Conservation (phyloP, 2,113 vertebrate species). For the Salvelinus alpinus region DNA sequence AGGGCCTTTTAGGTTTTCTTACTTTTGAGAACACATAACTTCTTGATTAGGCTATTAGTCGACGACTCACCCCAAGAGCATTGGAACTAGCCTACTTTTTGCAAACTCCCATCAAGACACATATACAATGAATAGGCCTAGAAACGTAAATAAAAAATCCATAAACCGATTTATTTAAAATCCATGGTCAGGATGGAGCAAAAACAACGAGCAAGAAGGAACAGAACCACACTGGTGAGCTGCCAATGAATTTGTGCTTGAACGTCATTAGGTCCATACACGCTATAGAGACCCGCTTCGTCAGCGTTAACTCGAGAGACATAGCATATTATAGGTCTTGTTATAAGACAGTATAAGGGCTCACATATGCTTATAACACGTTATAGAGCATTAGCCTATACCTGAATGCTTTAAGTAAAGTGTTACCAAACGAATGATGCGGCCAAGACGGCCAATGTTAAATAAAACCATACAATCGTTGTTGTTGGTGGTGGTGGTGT, state of each 20-base stretch:
- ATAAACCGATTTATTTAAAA: not conserved
- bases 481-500: not conserved
- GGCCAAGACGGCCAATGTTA: not conserved
- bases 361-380: too few species aligned
- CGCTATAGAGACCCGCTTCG: too few species aligned
- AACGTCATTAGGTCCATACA: not conserved
- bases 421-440: not conserved
- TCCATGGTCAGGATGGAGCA: not conserved
- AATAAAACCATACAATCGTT: not conserved
- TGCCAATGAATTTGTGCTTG: conserved; percentile 13
- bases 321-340: too few species aligned
- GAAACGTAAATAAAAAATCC: not conserved
- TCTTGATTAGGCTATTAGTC: not conserved
- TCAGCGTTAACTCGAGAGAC: too few species aligned
- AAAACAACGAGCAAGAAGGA: not conserved
- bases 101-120: not conserved
- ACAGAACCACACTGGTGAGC: not conserved
- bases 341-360: too few species aligned
- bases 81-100: not conserved
- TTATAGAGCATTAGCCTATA: too few species aligned
- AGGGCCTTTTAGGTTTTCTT: not conserved
- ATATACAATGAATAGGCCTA: not conserved
- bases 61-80: not conserved
- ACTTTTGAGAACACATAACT: not conserved
- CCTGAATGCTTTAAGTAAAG: too few species aligned